A percentile compares a stretch with the other conserved stretches of the same genome.
These are phyloP conservation scores for Nasonia longicornis DNA, from an alignment of 1,140 invertebrate genomes.

Conservation along the genomic window DNA sequence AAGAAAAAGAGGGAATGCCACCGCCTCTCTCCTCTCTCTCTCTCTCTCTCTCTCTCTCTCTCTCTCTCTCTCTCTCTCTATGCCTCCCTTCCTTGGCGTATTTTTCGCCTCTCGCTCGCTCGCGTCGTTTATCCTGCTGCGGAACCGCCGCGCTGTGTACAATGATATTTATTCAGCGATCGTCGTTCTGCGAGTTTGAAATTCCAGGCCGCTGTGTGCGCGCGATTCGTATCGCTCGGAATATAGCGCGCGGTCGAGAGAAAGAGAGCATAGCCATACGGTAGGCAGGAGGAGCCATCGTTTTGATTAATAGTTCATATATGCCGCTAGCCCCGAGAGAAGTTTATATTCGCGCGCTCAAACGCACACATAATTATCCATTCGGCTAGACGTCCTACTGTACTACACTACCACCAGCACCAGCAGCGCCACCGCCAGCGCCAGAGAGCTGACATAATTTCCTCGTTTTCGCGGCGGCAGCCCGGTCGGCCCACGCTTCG, in stretches of 20 bases:
- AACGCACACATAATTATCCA: conserved; percentile 26
- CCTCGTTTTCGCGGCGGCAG: neutral
- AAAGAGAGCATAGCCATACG: neutral
- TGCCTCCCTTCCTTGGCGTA: neutral
- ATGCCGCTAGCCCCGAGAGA: neutral
- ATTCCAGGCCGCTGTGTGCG: neutral
- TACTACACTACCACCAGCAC: neutral
- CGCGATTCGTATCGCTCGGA: neutral
- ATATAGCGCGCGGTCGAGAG: neutral
- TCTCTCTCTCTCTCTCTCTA: too few relatives aligned
- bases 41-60: too few relatives aligned
- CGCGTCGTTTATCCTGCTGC: neutral
- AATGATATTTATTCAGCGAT: conserved; percentile 1
- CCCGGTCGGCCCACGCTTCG: neutral
- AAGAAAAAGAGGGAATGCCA: neutral
- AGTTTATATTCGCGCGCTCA: conserved; percentile 31
- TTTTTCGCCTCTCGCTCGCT: neutral
- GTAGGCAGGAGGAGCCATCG: neutral
- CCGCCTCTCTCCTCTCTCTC: neutral
- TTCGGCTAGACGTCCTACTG: conserved; percentile 14
- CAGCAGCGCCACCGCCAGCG: too few relatives aligned
- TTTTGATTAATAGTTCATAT: conserved; percentile 31
- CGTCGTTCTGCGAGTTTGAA: conserved; percentile 3
- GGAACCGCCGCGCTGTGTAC: neutral
- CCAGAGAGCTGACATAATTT: conserved; percentile 16